These are phyloP conservation scores for Prosapia bicincta DNA, from an alignment of 2,888 invertebrate genomes.

Conservation along the genomic window DNA sequence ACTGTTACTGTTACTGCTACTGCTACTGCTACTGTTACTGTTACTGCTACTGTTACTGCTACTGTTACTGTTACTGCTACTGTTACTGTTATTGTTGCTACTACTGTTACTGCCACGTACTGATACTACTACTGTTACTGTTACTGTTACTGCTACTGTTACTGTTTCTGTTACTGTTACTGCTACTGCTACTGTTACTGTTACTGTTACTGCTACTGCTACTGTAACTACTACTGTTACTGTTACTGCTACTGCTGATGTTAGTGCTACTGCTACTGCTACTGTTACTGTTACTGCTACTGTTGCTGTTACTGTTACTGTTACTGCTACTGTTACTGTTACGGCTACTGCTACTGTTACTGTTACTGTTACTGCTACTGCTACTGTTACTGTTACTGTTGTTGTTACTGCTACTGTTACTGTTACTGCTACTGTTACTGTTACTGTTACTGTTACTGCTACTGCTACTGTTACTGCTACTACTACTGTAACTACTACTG, in stretches of 20 bases:
- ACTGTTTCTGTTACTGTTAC: neutral
- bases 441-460: too few species aligned
- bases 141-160: neutral
- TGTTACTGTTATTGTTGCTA: neutral
- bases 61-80: neutral
- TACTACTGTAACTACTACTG: too few species aligned
- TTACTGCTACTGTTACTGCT: neutral
- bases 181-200: neutral
- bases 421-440: neutral
- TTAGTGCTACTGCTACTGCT: neutral
- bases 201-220: too few species aligned
- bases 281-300: neutral
- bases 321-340: neutral
- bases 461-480: too few species aligned
- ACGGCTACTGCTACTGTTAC: neutral
- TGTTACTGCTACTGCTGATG: neutral
- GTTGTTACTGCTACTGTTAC: neutral
- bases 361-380: constrained; percentile 1
- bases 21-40: neutral
- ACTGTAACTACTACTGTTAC: neutral
- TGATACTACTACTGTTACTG: neutral
- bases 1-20: neutral
- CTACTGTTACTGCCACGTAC: too few species aligned
- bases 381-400: neutral
- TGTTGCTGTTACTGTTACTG: neutral